Evolutionary conservation across 92 coral and sea anemone species (phyloP).

Genomic region (Desmophyllum pertusum): DNA sequence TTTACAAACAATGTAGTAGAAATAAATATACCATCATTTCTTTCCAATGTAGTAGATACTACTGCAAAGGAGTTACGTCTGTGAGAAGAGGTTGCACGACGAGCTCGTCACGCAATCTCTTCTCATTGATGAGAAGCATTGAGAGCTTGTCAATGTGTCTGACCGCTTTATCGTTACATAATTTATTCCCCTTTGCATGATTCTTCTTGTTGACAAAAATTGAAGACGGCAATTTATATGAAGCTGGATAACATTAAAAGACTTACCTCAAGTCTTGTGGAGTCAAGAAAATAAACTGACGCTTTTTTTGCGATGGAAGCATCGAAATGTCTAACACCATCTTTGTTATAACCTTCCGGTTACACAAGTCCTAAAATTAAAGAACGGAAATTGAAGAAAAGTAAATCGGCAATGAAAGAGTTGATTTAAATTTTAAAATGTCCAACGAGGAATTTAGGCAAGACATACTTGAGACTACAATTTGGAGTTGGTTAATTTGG

Average conservation of each 20-base stretch:
- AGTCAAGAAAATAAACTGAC: constrained; percentile 41
- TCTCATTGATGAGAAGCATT: not conserved
- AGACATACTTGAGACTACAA: too few relatives aligned
- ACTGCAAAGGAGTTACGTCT: not conserved
- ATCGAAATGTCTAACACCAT: constrained; percentile 31
- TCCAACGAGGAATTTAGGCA: too few relatives aligned
- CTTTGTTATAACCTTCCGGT: constrained; percentile 24
- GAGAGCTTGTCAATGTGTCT: not conserved
- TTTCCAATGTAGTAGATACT: too few relatives aligned
- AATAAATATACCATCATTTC: too few relatives aligned
- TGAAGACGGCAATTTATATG: not conserved
- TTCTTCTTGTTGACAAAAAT: not conserved
- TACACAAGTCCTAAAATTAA: constrained; percentile 29
- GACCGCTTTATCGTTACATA: not conserved
- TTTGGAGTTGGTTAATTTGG: not conserved
- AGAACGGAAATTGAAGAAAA: not conserved
- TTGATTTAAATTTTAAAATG: too few relatives aligned
- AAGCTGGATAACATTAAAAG: not conserved
- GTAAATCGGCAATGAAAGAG: not conserved
- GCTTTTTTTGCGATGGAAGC: constrained; percentile 16
- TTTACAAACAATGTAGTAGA: too few relatives aligned
- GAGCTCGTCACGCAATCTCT: not conserved
- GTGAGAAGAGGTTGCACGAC: not conserved
- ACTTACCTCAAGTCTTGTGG: constrained; percentile 34
- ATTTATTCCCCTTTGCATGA: not conserved